Base-by-base conservation (phyloP, 1,140 invertebrate species). In the Zelostemma sp. region DNA sequence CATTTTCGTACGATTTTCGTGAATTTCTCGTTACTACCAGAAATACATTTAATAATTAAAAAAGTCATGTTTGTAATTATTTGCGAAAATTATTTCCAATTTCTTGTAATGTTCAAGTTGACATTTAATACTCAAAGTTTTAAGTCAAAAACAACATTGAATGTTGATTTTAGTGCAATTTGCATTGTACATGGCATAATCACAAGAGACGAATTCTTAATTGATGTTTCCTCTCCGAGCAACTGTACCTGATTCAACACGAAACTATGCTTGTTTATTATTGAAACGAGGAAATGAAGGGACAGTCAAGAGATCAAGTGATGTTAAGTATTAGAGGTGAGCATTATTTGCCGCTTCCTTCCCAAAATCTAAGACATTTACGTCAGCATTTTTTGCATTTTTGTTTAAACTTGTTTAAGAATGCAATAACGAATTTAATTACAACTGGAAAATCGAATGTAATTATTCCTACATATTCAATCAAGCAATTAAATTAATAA, bases 291-390 rank as follows among this genome's bases (percentile, higher is more conserved):
- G 64, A 76, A 76, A 74, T 70, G 65, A 69, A 72, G 56, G 45
- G 59, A 72, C 65, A 64, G 67, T 69, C 65, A 48, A 63, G 68
- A 60, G 74, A 65, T 78, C 68, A 76, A 76, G 67, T 71, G 73
- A 73, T 71, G 74, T 78, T 75, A 76, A 78, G 68, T 71, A 76
- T 68, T 63, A 65, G 72, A 61, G 70, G n/a, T n/a, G n/a, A n/a
- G 73, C 61, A 70, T 76, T 72, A 67, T 65, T 72, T 58, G 65
- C 48, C 59, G 69, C 65, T 77, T 77, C 74, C 73, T 75, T n/a
- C n/a, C n/a, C n/a, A n/a, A n/a, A n/a, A n/a, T n/a, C n/a, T n/a
- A n/a, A n/a, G n/a, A n/a, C n/a, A n/a, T n/a, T n/a, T n/a, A n/a
- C n/a, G n/a, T n/a, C n/a, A n/a, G n/a, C n/a, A n/a, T n/a, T n/a